phyloP scores from a whole-genome alignment of 2,113 vertebrate genomes.

The Malurus alboscapulatus region DNA sequence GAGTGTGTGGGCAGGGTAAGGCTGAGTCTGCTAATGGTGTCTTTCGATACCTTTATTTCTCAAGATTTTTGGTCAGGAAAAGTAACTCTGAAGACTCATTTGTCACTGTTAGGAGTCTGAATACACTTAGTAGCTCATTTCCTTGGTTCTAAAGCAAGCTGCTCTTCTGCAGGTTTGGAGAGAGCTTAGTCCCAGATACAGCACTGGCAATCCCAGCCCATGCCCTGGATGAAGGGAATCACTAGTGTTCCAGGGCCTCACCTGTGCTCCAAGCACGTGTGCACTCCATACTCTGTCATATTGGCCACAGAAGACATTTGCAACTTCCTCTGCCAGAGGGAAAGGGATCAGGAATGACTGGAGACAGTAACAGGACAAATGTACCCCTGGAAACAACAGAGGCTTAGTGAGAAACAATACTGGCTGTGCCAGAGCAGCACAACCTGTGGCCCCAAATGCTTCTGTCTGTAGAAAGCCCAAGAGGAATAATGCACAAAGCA shows the following conservation, averaged over 20 bases:
- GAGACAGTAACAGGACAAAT: neutral
- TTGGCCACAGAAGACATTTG: fast-evolving
- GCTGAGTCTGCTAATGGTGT: neutral
- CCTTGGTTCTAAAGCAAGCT: neutral
- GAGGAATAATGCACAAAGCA: neutral
- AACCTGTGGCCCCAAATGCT: neutral
- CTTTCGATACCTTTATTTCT: neutral
- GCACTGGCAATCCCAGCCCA: fast-evolving
- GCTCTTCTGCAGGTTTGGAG: neutral
- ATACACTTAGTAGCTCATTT: neutral
- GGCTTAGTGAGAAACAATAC: neutral
- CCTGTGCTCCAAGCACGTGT: neutral
- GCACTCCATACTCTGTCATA: neutral
- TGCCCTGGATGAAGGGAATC: neutral
- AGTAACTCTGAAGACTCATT: neutral
- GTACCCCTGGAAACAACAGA: neutral
- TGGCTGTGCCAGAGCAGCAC: neutral
- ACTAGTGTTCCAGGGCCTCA: neutral
- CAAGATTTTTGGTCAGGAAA: neutral
- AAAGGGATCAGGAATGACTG: neutral
- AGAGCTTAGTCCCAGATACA: neutral
- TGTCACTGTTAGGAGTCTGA: neutral
- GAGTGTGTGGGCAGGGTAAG: neutral
- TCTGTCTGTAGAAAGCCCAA: neutral
- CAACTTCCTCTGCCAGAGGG: neutral